Conservation (phyloP, 2,113 vertebrate genomes). For the Eira barbara region DNA sequence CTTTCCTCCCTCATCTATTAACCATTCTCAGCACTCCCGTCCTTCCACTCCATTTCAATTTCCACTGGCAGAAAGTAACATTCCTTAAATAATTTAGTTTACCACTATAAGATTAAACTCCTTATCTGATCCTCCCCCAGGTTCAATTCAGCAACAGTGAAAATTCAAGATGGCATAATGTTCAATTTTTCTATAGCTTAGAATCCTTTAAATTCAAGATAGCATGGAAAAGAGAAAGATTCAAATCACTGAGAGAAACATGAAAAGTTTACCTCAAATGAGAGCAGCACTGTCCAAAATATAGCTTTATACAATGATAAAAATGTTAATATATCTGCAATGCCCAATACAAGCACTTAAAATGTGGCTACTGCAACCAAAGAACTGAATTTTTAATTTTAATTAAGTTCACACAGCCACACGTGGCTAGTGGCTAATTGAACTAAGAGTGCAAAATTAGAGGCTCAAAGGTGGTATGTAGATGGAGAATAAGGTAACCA, state of each 20-base stretch:
- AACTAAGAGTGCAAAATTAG: background rate
- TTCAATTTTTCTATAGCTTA: background rate
- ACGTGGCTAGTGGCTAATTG: background rate
- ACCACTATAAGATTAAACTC: background rate
- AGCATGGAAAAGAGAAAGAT: conserved; percentile 11
- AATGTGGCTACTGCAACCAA: background rate
- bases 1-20: background rate
- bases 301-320: background rate
- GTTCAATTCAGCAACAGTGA: background rate
- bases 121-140: background rate
- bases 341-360: background rate
- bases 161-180: background rate
- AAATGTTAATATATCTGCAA: background rate
- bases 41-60: background rate
- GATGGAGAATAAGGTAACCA: background rate
- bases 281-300: background rate
- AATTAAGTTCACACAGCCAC: background rate
- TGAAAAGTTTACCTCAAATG: background rate
- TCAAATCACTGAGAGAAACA: background rate
- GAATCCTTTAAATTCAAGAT: background rate
- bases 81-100: background rate
- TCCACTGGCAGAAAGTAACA: background rate
- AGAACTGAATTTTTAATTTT: background rate
- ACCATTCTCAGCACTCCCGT: background rate
- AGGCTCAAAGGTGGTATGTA: background rate